Evolutionary conservation across 2,113 vertebrate genomes (phyloP).

Genomic region (Plecotus auritus): DNA sequence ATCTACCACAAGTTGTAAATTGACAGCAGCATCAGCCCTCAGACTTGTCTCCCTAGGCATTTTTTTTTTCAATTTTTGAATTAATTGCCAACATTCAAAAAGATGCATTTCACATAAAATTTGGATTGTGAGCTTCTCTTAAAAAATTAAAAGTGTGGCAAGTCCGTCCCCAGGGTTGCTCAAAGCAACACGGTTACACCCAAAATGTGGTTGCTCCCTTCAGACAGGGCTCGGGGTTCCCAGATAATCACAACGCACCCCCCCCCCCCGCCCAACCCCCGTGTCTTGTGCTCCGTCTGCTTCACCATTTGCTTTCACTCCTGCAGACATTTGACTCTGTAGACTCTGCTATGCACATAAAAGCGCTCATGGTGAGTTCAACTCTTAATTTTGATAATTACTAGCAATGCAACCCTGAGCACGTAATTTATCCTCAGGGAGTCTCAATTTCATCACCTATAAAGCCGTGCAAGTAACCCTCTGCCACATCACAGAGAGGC

Average conservation of each 20-base stretch:
- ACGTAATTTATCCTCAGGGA: not conserved
- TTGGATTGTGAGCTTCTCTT: not conserved
- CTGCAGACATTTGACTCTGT: not conserved
- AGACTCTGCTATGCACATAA: not conserved
- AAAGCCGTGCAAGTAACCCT: not conserved
- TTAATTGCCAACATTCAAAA: not conserved
- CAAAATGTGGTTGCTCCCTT: not conserved
- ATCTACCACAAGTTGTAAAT: not conserved
- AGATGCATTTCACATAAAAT: not conserved
- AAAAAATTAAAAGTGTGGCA: not conserved
- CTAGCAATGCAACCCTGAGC: not conserved
- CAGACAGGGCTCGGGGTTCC: not conserved
- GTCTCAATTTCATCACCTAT: constrained; percentile 9
- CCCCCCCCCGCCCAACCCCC: fast-evolving
- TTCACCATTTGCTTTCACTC: not conserved
- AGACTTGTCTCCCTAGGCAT: not conserved
- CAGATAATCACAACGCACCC: not conserved
- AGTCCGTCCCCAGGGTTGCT: not conserved
- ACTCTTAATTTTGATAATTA: not conserved
- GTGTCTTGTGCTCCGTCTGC: not conserved
- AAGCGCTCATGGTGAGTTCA: not conserved
- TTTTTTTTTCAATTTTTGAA: not conserved
- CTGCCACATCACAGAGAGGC: not conserved
- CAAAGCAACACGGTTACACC: not conserved
- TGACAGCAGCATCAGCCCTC: not conserved